Conservation (phyloP, 2,888 invertebrate genomes). For the Neuroscelio doddi region DNA sequence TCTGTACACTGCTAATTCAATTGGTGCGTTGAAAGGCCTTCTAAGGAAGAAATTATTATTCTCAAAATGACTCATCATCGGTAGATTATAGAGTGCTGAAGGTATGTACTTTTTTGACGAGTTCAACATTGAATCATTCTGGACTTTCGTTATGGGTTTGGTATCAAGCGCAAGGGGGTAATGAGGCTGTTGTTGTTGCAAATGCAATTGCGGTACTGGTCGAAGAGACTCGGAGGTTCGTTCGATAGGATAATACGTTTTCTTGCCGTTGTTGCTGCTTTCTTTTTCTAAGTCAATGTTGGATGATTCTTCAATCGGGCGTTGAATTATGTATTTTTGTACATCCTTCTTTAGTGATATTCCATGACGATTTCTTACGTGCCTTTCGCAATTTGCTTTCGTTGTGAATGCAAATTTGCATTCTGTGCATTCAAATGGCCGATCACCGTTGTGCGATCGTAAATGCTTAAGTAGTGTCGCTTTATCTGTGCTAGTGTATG, state of each 20-base stretch:
- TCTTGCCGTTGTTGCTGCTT: not conserved
- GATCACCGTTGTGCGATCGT: constrained; percentile 94
- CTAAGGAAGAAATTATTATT: constrained; percentile 39
- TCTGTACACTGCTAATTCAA: constrained; percentile 50
- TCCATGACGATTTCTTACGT: constrained; percentile 91
- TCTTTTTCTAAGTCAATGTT: constrained; percentile 71
- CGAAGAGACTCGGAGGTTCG: no score
- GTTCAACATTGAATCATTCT: no score
- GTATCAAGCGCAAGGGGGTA: constrained; percentile 20
- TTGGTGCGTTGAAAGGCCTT: constrained; percentile 46
- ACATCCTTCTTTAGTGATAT: constrained; percentile 91
- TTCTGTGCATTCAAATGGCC: constrained; percentile 95
- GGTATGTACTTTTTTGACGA: no score
- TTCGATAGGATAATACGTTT: no score
- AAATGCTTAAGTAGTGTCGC: constrained; percentile 93
- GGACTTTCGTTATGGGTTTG: constrained; percentile 20
- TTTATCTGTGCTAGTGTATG: constrained; percentile 91
- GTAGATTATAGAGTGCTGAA: no score
- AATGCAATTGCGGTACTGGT: no score
- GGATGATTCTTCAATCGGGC: constrained; percentile 88
- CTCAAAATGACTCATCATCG: constrained; percentile 41
- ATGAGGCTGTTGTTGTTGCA: constrained; percentile 2
- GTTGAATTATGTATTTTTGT: constrained; percentile 89
- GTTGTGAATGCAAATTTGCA: constrained; percentile 98
- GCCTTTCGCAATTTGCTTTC: constrained; percentile 97